Percentiles rank a stretch among this genome's conserved stretches.
These are phyloP conservation scores for Aleiodes sp. DNA, from an alignment of 1,140 invertebrate genomes.

Conservation along the genomic window DNA sequence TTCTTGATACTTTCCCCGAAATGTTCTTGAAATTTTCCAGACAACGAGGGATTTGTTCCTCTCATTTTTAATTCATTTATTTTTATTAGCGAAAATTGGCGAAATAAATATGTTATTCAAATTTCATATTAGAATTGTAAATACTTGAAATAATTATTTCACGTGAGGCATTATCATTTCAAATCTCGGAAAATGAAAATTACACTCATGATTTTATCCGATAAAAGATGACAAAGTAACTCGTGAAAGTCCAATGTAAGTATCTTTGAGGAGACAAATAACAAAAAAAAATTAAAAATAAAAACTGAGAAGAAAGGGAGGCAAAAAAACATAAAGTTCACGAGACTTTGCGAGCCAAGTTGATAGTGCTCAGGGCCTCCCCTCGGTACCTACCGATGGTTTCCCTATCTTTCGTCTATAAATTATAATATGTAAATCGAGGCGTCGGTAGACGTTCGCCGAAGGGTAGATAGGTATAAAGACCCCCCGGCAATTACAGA, in stretches of 20 bases:
- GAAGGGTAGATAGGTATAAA: constrained; percentile 43
- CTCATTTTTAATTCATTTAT: no score
- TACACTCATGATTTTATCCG: not conserved
- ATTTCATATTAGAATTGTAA: not conserved
- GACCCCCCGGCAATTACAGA: constrained; percentile 49
- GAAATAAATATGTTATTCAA: no score
- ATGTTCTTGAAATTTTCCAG: no score
- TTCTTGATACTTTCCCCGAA: no score
- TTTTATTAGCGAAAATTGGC: no score
- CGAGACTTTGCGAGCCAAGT: constrained; percentile 22
- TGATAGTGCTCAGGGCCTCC: not conserved
- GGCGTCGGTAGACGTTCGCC: constrained; percentile 24
- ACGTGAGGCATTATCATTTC: no score
- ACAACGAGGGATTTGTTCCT: no score
- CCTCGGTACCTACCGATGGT: not conserved
- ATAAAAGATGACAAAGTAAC: constrained; percentile 1
- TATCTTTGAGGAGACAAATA: not conserved
- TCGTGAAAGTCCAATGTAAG: constrained; percentile 9
- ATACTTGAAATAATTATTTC: not conserved
- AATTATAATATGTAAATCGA: constrained; percentile 57
- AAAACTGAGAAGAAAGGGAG: not conserved
- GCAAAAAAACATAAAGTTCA: not conserved
- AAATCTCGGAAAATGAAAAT: not conserved
- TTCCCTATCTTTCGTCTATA: constrained; percentile 46
- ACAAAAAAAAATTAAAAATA: not conserved